Evolutionary conservation across 2,113 vertebrate species (phyloP).

Genomic region (Reinhardtius hippoglossoides): DNA sequence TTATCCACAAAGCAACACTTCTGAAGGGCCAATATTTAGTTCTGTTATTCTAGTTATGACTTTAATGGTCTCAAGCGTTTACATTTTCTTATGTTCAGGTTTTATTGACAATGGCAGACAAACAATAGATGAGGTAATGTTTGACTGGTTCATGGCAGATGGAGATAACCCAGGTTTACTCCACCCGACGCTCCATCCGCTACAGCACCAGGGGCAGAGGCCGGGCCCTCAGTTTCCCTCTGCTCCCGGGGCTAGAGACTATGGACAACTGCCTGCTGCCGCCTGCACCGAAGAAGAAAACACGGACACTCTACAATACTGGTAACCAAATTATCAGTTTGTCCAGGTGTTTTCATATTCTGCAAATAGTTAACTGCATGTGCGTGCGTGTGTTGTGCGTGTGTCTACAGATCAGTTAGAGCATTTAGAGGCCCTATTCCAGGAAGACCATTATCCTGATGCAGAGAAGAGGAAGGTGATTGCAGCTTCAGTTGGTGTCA

Average conservation of each 20-base stretch:
- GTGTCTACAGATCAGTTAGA: slow-evolving; percentile 88
- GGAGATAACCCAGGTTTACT: slow-evolving; percentile 72
- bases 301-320: slow-evolving; percentile 89
- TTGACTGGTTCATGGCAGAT: slow-evolving; percentile 49
- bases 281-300: slow-evolving; percentile 87
- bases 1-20: no score
- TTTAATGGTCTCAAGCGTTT: no score
- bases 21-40: no score
- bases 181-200: slow-evolving; percentile 71
- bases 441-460: slow-evolving; percentile 95
- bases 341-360: slow-evolving; percentile 12
- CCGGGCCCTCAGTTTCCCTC: slow-evolving; percentile 45
- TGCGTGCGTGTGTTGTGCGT: neutral
- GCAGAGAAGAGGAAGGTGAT: slow-evolving; percentile 91
- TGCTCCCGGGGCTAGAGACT: slow-evolving; percentile 62
- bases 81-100: no score
- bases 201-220: slow-evolving; percentile 68
- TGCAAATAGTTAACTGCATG: slow-evolving; percentile 7
- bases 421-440: slow-evolving; percentile 89
- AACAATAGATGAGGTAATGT: neutral
- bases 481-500: slow-evolving; percentile 89
- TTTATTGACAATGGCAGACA: no score
- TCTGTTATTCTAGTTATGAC: no score
- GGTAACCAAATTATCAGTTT: slow-evolving; percentile 76
- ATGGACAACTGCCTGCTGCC: slow-evolving; percentile 63